phyloP scores from a whole-genome alignment of 2,797 vertebrate genomes.

The Tolypeutes matacus region DNA sequence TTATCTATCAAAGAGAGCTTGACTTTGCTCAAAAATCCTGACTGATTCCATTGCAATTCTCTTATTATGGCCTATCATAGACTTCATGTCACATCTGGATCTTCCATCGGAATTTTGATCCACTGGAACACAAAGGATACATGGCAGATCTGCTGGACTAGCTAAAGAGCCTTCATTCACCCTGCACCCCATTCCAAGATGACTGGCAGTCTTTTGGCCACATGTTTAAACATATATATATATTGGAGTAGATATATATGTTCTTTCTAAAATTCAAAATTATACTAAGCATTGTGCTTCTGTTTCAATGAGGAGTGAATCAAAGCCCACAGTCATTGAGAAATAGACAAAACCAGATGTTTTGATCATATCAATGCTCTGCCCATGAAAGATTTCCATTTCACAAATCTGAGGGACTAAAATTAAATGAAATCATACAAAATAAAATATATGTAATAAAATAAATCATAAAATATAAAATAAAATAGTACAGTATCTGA shows the following conservation, averaged over 20 bases:
- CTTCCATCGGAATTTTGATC: neutral
- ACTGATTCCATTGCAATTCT: neutral
- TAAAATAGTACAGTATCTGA: neutral
- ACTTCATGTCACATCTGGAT: neutral
- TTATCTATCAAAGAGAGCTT: neutral
- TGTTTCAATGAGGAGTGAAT: neutral
- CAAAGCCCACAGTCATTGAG: neutral
- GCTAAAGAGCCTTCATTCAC: neutral
- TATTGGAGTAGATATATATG: neutral
- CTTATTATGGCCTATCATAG: neutral
- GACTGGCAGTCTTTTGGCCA: neutral
- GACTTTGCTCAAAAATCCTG: neutral
- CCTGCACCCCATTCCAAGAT: neutral
- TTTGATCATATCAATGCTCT: neutral
- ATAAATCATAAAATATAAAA: neutral
- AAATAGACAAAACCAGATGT: conserved; percentile 25
- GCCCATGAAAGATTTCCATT: neutral
- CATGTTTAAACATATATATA: neutral
- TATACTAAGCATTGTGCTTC: neutral
- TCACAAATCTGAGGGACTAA: neutral
- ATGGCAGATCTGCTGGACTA: neutral
- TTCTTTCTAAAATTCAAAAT: neutral
- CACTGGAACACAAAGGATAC: neutral
- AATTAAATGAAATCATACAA: neutral
- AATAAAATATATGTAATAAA: neutral